A percentile compares a stretch with the other conserved stretches of the same genome.
Evolutionary conservation across 2,113 vertebrate species (phyloP).

Genomic region (Muntiacus muntjak): DNA sequence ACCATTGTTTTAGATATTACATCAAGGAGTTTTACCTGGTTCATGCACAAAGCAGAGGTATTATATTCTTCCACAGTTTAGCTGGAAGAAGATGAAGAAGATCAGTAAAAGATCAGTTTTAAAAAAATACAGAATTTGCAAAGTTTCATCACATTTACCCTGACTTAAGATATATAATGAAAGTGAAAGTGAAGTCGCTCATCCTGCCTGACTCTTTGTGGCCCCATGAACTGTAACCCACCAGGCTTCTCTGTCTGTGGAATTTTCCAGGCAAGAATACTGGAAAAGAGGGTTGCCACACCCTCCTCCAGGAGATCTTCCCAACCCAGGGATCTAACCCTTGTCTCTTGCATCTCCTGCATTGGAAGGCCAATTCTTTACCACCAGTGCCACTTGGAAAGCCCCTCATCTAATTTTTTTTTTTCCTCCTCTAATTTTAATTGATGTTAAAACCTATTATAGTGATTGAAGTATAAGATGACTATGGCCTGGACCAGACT

Average conservation of each 20-base stretch:
- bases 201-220: neutral
- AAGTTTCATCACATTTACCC: neutral
- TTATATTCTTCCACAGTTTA: neutral
- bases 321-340: neutral
- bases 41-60: accelerated
- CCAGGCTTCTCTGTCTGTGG: neutral
- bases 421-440: neutral
- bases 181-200: neutral
- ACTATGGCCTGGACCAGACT: accelerated
- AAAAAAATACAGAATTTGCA: neutral
- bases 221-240: neutral
- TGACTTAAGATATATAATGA: neutral
- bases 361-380: neutral
- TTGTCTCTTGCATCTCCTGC: neutral
- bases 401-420: neutral
- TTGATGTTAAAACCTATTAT: neutral
- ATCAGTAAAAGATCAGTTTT: neutral
- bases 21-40: neutral
- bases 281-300: neutral
- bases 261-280: neutral
- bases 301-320: neutral
- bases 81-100: neutral
- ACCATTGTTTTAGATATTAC: neutral
- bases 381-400: neutral
- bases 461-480: neutral